These are phyloP conservation scores for Drosophila greeni DNA, from an alignment of 2,888 invertebrate species.

Conservation along the genomic window DNA sequence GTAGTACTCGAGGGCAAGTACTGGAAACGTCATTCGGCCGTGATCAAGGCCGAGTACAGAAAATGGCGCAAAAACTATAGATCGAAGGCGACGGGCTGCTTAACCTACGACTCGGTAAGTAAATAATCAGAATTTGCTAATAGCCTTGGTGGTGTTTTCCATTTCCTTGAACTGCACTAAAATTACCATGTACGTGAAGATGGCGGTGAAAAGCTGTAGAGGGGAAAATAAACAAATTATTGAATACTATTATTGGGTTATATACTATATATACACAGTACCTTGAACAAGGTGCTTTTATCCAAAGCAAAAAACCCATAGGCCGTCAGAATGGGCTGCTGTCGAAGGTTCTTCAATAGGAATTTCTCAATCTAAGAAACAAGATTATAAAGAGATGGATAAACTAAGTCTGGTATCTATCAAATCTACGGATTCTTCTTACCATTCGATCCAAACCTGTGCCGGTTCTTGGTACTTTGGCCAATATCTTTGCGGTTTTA, in stretches of 20 bases:
- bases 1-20: slow-evolving; percentile 99
- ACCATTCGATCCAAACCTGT: slow-evolving; percentile 70
- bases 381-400: background rate
- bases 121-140: slow-evolving; percentile 69
- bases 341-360: slow-evolving; percentile 71
- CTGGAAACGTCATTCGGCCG: slow-evolving; percentile 98
- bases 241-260: background rate
- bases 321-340: slow-evolving; percentile 73
- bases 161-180: slow-evolving; percentile 76
- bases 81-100: slow-evolving; percentile 87
- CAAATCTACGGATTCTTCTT: slow-evolving; percentile 9
- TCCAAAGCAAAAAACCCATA: slow-evolving; percentile 76
- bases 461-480: slow-evolving; percentile 63
- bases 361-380: slow-evolving; percentile 72
- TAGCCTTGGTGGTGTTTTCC: slow-evolving; percentile 69
- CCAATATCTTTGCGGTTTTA: slow-evolving; percentile 67
- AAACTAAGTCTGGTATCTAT: no score
- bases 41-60: slow-evolving; percentile 99
- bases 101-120: slow-evolving; percentile 86
- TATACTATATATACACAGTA: slow-evolving; percentile 17
- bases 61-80: slow-evolving; percentile 90
- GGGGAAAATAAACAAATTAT: background rate
- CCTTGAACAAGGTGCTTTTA: slow-evolving; percentile 74
- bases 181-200: slow-evolving; percentile 76
- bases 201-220: slow-evolving; percentile 71